Evolutionary conservation across 1,140 invertebrate genomes (phyloP).

Genomic region (Tyrophagus putrescentiae): DNA sequence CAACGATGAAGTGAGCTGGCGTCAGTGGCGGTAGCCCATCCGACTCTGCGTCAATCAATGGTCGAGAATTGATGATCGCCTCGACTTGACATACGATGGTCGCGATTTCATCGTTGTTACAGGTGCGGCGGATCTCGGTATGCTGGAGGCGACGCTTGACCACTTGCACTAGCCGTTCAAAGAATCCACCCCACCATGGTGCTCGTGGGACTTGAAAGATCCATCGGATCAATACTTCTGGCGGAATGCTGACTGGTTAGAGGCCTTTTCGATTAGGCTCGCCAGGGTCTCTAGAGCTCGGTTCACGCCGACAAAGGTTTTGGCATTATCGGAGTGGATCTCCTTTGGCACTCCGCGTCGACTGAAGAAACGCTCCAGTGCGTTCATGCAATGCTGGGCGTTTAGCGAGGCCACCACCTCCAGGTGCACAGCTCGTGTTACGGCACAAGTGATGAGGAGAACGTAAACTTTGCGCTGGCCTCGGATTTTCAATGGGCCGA

Average conservation of each 20-base stretch:
- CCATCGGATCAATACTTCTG: background rate
- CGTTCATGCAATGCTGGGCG: slow-evolving; percentile 7
- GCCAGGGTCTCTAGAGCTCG: background rate
- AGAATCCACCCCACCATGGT: too few species aligned
- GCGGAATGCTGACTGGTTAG: background rate
- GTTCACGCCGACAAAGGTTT: background rate
- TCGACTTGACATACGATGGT: background rate
- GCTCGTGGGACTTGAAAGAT: background rate
- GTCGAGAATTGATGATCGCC: background rate
- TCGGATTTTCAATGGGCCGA: slow-evolving; percentile 17
- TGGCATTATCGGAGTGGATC: background rate
- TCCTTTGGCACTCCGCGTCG: background rate
- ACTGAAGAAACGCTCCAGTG: background rate
- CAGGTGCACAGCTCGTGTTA: slow-evolving; percentile 25
- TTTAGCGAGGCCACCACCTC: slow-evolving; percentile 23
- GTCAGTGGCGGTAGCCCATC: background rate
- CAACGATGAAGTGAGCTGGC: background rate
- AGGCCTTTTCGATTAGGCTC: background rate
- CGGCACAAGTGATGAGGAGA: slow-evolving; percentile 23
- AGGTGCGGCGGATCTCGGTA: background rate
- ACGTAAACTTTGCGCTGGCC: slow-evolving; percentile 20
- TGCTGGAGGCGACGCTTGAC: background rate
- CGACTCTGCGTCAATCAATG: background rate
- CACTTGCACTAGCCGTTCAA: background rate
- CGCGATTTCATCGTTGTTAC: background rate